A percentile compares a stretch with the other conserved stretches of the same genome.
Evolutionary conservation across 2,888 invertebrate species (phyloP).

Genomic region (Melolontha melolontha): DNA sequence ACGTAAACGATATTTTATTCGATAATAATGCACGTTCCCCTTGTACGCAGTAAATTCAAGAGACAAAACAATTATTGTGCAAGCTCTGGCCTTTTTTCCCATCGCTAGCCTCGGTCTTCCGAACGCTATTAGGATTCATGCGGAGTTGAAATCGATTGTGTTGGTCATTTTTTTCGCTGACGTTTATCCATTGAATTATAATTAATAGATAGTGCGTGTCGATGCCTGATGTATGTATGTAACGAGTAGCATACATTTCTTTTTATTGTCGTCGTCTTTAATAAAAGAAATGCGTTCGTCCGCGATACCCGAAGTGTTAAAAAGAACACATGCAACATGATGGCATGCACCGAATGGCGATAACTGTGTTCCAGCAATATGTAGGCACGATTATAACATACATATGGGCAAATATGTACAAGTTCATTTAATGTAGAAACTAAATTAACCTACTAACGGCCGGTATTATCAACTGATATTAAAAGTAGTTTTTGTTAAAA

Average conservation of each 20-base stretch:
- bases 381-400: no score
- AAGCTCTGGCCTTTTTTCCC: constrained; percentile 37
- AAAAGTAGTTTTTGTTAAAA: no score
- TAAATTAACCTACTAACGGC: no score
- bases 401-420: no score
- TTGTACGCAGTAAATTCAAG: background rate
- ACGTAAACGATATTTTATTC: constrained; percentile 31
- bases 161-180: constrained; percentile 31
- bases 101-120: constrained; percentile 9
- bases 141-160: constrained; percentile 18
- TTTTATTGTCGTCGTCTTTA: constrained; percentile 20
- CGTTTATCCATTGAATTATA: constrained; percentile 35
- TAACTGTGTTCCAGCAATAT: no score
- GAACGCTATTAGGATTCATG: constrained; percentile 25
- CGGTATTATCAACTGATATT: no score
- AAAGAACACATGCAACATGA: constrained; percentile 11
- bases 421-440: no score
- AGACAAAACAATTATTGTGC: constrained; percentile 32
- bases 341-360: background rate
- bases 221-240: constrained; percentile 9
- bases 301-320: constrained; percentile 23
- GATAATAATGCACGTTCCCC: constrained; percentile 16
- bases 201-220: constrained; percentile 34
- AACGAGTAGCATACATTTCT: constrained; percentile 12
- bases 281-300: constrained; percentile 25